Percentiles rank a stretch among this genome's conserved stretches.
These are phyloP conservation scores for Alca torda DNA, from an alignment of 2,797 vertebrate genomes.

Conservation along the genomic window DNA sequence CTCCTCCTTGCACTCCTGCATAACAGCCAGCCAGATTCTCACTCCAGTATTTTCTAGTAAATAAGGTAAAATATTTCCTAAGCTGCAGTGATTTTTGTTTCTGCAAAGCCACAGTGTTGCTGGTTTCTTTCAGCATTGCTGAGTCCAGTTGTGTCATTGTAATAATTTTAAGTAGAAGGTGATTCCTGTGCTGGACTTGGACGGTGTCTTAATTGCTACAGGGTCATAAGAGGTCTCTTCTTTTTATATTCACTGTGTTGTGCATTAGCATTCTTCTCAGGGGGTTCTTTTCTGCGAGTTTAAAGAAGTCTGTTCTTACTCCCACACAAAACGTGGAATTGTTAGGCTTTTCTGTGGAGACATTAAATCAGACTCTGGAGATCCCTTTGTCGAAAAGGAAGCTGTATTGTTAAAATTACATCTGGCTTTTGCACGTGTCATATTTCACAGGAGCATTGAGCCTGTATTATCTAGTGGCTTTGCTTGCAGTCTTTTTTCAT, in stretches of 20 bases:
- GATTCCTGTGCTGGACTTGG: background rate
- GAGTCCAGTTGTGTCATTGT: background rate
- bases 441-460: constrained; percentile 52
- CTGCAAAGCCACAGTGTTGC: background rate
- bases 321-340: constrained; percentile 64
- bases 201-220: constrained; percentile 46
- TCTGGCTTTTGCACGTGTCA: constrained; percentile 60
- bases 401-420: constrained; percentile 63
- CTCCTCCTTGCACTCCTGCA: background rate
- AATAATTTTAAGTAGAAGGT: background rate
- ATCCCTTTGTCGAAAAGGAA: constrained; percentile 57
- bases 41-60: background rate
- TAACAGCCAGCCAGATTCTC: background rate
- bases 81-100: background rate
- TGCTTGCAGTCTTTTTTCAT: constrained; percentile 56
- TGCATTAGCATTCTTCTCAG: constrained; percentile 54
- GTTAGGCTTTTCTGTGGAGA: constrained; percentile 57
- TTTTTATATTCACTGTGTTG: background rate
- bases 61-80: background rate
- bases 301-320: constrained; percentile 58
- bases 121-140: background rate
- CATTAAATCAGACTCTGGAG: constrained; percentile 63
- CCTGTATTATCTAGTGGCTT: constrained; percentile 52
- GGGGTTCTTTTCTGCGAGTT: background rate
- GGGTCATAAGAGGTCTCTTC: constrained; percentile 25